These are phyloP conservation scores for Chamaetylas fuelleborni DNA, from an alignment of 2,113 vertebrate genomes.

Conservation along the genomic window DNA sequence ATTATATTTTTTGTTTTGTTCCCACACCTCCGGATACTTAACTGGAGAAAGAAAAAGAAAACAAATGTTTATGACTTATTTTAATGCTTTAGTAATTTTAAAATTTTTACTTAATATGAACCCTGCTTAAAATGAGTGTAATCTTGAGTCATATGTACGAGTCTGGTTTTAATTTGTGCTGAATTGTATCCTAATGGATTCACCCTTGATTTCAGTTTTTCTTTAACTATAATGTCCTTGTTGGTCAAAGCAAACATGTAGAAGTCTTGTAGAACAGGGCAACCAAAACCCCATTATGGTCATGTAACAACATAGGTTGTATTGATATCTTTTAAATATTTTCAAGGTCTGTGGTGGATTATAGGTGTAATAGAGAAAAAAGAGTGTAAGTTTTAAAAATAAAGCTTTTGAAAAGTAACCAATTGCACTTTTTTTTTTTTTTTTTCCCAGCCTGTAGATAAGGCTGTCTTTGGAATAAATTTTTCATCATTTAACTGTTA, in stretches of 20 bases:
- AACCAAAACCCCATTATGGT: not conserved
- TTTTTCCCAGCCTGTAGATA: not conserved
- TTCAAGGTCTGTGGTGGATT: not conserved
- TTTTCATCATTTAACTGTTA: not conserved
- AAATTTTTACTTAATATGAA: not conserved
- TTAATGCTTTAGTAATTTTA: not conserved
- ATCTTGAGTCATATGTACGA: not conserved
- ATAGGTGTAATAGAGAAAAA: not conserved
- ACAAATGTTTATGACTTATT: not conserved
- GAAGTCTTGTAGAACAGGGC: not conserved
- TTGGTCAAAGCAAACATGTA: not conserved
- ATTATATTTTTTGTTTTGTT: constrained; percentile 23
- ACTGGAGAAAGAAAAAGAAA: not conserved
- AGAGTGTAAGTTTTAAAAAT: not conserved
- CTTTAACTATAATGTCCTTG: not conserved
- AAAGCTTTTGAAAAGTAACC: not conserved
- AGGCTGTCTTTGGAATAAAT: not conserved
- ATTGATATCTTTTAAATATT: not conserved
- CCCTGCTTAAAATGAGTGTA: not conserved
- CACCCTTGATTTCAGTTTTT: not conserved
- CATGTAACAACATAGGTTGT: not conserved
- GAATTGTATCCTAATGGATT: not conserved
- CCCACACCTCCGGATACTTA: not conserved
- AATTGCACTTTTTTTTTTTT: accelerated
- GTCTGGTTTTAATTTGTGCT: not conserved